A percentile compares a stretch with the other conserved stretches of the same genome.
phyloP scores from a whole-genome alignment of 2,113 vertebrate genomes.

The Microtus pennsylvanicus region DNA sequence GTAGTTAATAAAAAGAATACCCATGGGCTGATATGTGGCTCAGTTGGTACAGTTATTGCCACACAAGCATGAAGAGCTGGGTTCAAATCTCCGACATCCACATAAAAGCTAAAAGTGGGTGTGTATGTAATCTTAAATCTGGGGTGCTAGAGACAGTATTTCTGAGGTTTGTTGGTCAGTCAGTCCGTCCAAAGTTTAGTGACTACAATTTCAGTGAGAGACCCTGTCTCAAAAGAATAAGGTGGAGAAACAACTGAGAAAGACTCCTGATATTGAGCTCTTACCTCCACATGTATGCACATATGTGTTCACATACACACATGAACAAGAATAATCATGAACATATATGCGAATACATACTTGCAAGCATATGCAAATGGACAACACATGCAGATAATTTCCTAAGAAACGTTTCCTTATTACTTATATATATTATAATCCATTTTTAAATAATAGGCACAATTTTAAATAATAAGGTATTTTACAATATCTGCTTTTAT shows the following conservation, averaged over 20 bases:
- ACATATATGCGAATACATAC: neutral
- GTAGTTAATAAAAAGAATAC: neutral
- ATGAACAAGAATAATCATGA: neutral
- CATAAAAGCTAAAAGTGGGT: neutral
- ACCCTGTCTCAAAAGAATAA: neutral
- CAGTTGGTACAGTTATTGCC: neutral
- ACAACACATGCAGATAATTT: neutral
- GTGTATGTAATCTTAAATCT: too few relatives aligned
- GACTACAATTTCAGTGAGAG: neutral
- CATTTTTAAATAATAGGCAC: neutral
- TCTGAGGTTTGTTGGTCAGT: neutral
- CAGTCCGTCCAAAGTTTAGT: neutral
- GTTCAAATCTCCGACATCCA: too few relatives aligned
- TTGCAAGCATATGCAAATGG: neutral
- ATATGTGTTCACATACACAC: neutral
- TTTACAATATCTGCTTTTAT: neutral
- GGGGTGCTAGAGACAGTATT: neutral
- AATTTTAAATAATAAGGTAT: neutral
- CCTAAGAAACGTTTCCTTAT: neutral
- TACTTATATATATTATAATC: neutral
- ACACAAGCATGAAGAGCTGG: neutral
- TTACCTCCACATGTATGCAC: neutral
- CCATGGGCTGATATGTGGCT: neutral
- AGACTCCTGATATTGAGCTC: neutral
- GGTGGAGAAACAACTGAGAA: neutral